Evolutionary conservation across 2,888 invertebrate species (phyloP).

Genomic region (Ecliptopera silaceata): DNA sequence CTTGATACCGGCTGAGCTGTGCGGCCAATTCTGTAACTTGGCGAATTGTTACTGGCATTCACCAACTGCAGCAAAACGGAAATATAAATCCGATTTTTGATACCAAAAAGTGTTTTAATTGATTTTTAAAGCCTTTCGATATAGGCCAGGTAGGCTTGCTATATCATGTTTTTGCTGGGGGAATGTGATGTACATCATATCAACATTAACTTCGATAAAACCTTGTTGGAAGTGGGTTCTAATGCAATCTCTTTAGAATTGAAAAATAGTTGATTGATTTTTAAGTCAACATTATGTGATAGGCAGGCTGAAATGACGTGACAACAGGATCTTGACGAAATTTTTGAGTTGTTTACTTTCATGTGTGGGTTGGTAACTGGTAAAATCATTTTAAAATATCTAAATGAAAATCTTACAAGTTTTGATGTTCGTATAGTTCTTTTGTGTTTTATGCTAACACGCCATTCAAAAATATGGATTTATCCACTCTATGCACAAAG

Average conservation of each 20-base stretch:
- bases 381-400: background rate
- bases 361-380: too few relatives aligned
- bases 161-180: too few relatives aligned
- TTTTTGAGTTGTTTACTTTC: too few relatives aligned
- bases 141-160: too few relatives aligned
- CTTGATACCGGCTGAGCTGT: conserved; percentile 72
- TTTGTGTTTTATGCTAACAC: background rate
- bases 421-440: background rate
- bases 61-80: conserved; percentile 73
- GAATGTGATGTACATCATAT: too few relatives aligned
- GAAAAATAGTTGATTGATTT: background rate
- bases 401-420: background rate
- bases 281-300: too few relatives aligned
- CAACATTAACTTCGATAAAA: too few relatives aligned
- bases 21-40: conserved; percentile 77
- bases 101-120: conserved; percentile 58
- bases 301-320: too few relatives aligned
- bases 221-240: background rate
- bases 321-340: too few relatives aligned
- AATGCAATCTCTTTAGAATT: background rate
- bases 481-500: conserved; percentile 45
- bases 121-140: too few relatives aligned
- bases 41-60: conserved; percentile 76
- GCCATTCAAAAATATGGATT: conserved; percentile 42
- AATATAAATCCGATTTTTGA: conserved; percentile 83